A percentile compares a stretch with the other conserved stretches of the same genome.
phyloP scores from a whole-genome alignment of 2,113 vertebrate genomes.

The Centropus unirufus region DNA sequence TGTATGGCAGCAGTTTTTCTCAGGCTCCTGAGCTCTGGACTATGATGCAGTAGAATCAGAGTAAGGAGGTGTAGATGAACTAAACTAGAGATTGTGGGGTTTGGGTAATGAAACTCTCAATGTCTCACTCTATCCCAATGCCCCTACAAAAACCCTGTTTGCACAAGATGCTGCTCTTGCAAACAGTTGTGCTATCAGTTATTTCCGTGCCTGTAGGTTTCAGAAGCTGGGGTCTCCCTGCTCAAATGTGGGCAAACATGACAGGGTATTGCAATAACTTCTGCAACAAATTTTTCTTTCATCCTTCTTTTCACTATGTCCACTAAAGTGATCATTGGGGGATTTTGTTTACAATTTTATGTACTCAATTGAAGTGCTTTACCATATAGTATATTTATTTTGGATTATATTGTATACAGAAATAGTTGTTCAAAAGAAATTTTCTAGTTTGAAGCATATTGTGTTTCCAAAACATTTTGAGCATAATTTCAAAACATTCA shows the following conservation, averaged over 20 bases:
- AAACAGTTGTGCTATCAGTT: not conserved
- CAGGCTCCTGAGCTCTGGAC: not conserved
- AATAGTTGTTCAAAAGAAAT: not conserved
- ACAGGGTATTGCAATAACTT: not conserved
- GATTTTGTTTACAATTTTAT: not conserved
- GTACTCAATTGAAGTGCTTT: not conserved
- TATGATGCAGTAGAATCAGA: not conserved
- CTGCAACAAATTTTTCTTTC: not conserved
- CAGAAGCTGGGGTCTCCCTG: not conserved
- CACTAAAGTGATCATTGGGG: not conserved
- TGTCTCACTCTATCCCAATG: not conserved
- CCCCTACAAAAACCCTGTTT: not conserved
- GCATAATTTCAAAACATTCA: not conserved
- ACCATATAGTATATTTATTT: not conserved
- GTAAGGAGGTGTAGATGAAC: not conserved
- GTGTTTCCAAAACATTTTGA: not conserved
- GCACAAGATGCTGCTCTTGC: not conserved
- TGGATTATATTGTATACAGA: not conserved
- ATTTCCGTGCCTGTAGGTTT: not conserved
- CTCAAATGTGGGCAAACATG: not conserved
- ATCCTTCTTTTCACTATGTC: not conserved
- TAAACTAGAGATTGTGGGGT: not conserved
- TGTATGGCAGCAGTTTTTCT: not conserved
- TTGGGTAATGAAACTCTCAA: not conserved
- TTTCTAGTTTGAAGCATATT: not conserved